phyloP scores from a whole-genome alignment of 1,140 invertebrate species.

The Scaptodrosophila lebanonensis region DNA sequence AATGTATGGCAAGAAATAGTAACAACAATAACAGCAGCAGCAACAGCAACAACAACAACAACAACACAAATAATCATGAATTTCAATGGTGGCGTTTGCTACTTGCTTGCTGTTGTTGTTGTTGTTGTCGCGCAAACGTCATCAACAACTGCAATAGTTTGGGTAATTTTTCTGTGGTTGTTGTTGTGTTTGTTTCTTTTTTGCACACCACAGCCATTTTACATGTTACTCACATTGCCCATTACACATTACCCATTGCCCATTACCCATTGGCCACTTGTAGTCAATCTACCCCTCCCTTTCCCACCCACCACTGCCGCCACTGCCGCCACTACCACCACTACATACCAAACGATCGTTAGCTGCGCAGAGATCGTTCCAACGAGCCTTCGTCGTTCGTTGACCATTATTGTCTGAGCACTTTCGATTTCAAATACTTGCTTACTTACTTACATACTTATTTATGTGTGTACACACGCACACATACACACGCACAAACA shows the following conservation, averaged over 20 bases:
- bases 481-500: neutral
- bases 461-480: neutral
- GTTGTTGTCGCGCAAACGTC: too few species aligned
- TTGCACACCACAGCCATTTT: too few species aligned
- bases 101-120: too few species aligned
- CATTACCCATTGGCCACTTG: too few species aligned
- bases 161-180: too few species aligned
- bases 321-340: too few species aligned
- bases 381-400: conserved; percentile 7
- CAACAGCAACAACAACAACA: conserved; percentile 3
- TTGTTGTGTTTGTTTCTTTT: too few species aligned
- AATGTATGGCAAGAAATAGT: neutral
- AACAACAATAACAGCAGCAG: too few species aligned
- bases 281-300: too few species aligned
- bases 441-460: conserved; percentile 3
- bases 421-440: conserved; percentile 48
- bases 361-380: conserved; percentile 4
- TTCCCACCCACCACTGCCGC: too few species aligned
- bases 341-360: neutral
- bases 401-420: conserved; percentile 34
- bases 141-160: too few species aligned
- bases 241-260: too few species aligned
- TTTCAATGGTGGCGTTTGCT: conserved; percentile 1
- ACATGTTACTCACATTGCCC: neutral
- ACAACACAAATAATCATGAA: conserved; percentile 1